Base-by-base conservation (phyloP, 1,140 invertebrate genomes). In the Mycetomoellerius zeteki region DNA sequence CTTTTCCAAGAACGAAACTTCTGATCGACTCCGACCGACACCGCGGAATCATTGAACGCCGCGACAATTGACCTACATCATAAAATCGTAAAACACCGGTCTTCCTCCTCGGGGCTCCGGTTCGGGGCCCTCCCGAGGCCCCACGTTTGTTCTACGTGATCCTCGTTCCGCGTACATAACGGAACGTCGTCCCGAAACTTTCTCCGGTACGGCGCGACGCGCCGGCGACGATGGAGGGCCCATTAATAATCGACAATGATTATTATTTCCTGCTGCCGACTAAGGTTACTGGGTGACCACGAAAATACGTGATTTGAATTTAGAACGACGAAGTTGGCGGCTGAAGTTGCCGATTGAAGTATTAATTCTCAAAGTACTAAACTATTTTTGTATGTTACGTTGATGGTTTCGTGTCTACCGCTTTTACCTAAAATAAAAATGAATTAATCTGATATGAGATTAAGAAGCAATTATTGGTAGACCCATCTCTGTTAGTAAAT, bases 51-150 rank as follows among this genome's bases (percentile, higher is more conserved):
- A 47, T 47, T 47, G 8, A 60, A 64, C 73, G 58, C 21, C 73
- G 56, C 82, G 82, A 65, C 73, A 65, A 65, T 85, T 80, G 84
- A 85, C 84, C 84, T 65, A 85, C 73, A 67, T 85, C 30, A 73
- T 37, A 33, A 77, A 52, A 77, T 77, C 58, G 60, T 85, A 85
- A 80, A 80, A 64, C 58, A 65, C 75, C 21, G 47, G 62, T 65
- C 58, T 47, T 43, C 33, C 50, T 67, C 47, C 72, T 62, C 73
- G 47, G 60, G 47, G 47, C 64, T 30, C 73, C 77, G n/a, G 24
- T 69, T 81, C 33, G 47, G 6, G 30, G 47, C n/a, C 77, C 47
- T 19, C 30, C 30, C 30, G 60, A 30, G 43, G 3, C 52, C 6
- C 60, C 27, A n/a, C 19, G 67, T 84, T 84, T 73, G 71, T 73